A percentile compares a stretch with the other conserved stretches of the same genome.
phyloP scores from a whole-genome alignment of 1,140 invertebrate species.

The Helicoverpa zea region DNA sequence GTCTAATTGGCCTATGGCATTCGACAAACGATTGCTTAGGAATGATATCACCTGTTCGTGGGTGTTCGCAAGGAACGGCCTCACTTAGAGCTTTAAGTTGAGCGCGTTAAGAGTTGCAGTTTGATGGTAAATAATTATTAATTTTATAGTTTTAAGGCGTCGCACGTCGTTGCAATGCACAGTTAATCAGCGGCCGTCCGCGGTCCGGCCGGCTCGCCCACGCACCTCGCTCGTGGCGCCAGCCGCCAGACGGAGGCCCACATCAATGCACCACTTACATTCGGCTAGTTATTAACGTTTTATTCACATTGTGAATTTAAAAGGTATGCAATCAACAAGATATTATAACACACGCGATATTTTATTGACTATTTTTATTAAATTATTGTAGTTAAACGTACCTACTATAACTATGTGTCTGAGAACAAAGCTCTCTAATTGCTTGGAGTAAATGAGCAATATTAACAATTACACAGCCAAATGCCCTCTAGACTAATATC shows the following conservation, averaged over 20 bases:
- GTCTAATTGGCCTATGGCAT: conserved; percentile 13
- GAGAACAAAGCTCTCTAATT: not conserved
- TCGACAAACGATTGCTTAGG: conserved; percentile 32
- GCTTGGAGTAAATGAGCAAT: not conserved
- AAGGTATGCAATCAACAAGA: conserved; percentile 35
- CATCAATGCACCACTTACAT: conserved; percentile 46
- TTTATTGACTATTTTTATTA: conserved; percentile 15
- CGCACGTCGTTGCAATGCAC: conserved; percentile 55
- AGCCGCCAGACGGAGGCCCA: conserved; percentile 37
- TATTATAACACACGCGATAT: conserved; percentile 9
- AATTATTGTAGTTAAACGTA: not conserved
- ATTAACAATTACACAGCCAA: not conserved
- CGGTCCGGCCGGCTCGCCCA: conserved; percentile 71
- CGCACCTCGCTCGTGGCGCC: conserved; percentile 56
- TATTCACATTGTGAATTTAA: conserved; percentile 42
- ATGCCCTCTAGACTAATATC: not conserved
- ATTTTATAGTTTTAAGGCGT: conserved; percentile 53
- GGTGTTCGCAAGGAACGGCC: conserved; percentile 20
- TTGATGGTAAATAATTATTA: conserved; percentile 53
- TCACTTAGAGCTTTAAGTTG: conserved; percentile 26
- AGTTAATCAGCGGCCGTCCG: conserved; percentile 63
- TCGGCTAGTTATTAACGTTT: conserved; percentile 26
- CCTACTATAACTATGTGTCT: not conserved
- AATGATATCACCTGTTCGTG: conserved; percentile 26
- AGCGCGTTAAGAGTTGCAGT: conserved; percentile 31